These are phyloP conservation scores for Sorex araneus DNA, from an alignment of 2,113 vertebrate species.

Conservation along the genomic window DNA sequence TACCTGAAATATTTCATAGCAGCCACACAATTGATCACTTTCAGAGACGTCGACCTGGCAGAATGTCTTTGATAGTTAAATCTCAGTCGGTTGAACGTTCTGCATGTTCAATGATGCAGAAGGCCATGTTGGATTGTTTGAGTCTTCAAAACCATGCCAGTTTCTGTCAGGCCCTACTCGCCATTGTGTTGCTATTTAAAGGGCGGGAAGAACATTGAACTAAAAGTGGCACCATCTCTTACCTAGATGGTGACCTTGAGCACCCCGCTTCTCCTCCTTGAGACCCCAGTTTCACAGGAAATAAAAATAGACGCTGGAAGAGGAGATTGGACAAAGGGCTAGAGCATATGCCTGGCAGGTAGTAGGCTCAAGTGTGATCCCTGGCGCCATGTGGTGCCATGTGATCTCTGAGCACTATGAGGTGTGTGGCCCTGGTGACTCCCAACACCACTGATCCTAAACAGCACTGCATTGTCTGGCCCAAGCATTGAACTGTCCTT, in stretches of 20 bases:
- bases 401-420: no score
- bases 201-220: not conserved
- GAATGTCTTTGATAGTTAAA: constrained; percentile 53
- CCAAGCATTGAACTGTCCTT: no score
- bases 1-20: constrained; percentile 30
- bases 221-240: not conserved
- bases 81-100: constrained; percentile 1
- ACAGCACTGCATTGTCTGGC: no score
- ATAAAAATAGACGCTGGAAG: not conserved
- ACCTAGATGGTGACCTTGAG: no score
- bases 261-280: not conserved
- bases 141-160: not conserved
- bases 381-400: no score
- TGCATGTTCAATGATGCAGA: not conserved
- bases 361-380: no score
- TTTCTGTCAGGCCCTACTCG: not conserved
- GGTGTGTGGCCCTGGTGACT: no score
- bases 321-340: not conserved
- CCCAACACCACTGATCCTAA: no score
- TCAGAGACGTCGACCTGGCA: constrained; percentile 50
- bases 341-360: no score
- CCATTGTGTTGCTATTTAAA: not conserved
- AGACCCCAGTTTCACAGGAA: not conserved
- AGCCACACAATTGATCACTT: constrained; percentile 23
- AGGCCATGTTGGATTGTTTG: not conserved